Conservation (phyloP, 2,888 invertebrate genomes). For the Epinotia bilunana region DNA sequence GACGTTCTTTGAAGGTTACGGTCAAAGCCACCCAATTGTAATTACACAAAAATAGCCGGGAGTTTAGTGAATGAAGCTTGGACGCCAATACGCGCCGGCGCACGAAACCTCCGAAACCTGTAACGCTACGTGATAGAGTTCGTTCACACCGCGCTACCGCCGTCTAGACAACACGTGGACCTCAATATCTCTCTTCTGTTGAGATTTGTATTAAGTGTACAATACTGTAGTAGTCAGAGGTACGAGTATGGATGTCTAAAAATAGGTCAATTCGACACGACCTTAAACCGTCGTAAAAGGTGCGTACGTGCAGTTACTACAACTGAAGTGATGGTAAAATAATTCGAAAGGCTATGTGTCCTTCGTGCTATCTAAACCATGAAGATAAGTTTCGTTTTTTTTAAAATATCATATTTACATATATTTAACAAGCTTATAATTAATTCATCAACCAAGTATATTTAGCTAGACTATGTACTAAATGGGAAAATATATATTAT, state of each 20-base stretch:
- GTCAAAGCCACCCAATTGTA: neutral
- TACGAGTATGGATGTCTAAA: neutral
- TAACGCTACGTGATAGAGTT: slow-evolving; percentile 74
- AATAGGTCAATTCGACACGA: neutral
- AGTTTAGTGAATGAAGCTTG: slow-evolving; percentile 65
- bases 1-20: neutral
- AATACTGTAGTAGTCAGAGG: too few relatives aligned
- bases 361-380: neutral
- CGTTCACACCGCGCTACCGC: slow-evolving; percentile 64
- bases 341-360: slow-evolving; percentile 3
- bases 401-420: neutral
- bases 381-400: neutral
- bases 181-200: slow-evolving; percentile 10
- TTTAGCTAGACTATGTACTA: too few relatives aligned
- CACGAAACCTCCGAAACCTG: slow-evolving; percentile 78
- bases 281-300: neutral
- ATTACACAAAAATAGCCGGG: slow-evolving; percentile 25
- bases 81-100: slow-evolving; percentile 66
- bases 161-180: slow-evolving; percentile 44
- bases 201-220: neutral
- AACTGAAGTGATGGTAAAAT: neutral
- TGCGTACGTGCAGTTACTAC: neutral
- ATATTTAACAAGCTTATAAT: neutral
- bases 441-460: too few relatives aligned
- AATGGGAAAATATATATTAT: too few relatives aligned